Evolutionary conservation across 2,797 vertebrate species (phyloP).

Genomic region (Denticeps clupeoides): DNA sequence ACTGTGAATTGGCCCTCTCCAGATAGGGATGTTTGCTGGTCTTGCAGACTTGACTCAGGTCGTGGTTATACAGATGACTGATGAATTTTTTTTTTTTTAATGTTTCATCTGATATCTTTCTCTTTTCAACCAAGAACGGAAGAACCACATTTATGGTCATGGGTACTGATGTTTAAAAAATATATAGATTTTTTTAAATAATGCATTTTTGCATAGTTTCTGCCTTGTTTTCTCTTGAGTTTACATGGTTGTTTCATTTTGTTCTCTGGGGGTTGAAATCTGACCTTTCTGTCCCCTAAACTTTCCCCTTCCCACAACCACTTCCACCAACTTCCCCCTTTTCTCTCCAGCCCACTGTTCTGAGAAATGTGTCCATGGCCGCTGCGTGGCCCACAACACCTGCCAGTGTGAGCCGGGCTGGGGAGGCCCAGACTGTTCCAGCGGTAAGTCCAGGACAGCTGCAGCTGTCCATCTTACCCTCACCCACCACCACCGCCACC

Average conservation of each 20-base stretch:
- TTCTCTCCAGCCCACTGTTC: conserved; percentile 77
- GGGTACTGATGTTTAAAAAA: too few relatives aligned
- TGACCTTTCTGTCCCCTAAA: conserved; percentile 33
- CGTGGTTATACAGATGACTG: too few relatives aligned
- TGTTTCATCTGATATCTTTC: too few relatives aligned
- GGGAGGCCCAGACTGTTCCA: conserved; percentile 93
- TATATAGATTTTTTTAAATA: too few relatives aligned
- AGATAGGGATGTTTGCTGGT: too few relatives aligned
- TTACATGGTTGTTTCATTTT: too few relatives aligned
- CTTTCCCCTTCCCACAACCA: conserved; percentile 37
- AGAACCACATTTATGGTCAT: too few relatives aligned
- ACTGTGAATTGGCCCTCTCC: not conserved
- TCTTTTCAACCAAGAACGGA: too few relatives aligned
- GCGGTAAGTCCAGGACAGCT: conserved; percentile 84
- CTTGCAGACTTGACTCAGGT: too few relatives aligned
- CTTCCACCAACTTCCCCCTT: conserved; percentile 24
- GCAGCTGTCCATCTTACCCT: conserved; percentile 48
- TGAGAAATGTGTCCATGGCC: conserved; percentile 90
- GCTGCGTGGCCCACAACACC: conserved; percentile 91
- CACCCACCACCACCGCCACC: conserved; percentile 5
- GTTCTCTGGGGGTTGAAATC: conserved; percentile 29
- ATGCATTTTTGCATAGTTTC: too few relatives aligned
- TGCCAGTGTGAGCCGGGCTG: conserved; percentile 98
- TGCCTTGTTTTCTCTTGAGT: too few relatives aligned
- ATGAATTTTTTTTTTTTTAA: too few relatives aligned